These are phyloP conservation scores for Aphelenchoides besseyi DNA, from an alignment of 1,140 invertebrate species.

Conservation along the genomic window DNA sequence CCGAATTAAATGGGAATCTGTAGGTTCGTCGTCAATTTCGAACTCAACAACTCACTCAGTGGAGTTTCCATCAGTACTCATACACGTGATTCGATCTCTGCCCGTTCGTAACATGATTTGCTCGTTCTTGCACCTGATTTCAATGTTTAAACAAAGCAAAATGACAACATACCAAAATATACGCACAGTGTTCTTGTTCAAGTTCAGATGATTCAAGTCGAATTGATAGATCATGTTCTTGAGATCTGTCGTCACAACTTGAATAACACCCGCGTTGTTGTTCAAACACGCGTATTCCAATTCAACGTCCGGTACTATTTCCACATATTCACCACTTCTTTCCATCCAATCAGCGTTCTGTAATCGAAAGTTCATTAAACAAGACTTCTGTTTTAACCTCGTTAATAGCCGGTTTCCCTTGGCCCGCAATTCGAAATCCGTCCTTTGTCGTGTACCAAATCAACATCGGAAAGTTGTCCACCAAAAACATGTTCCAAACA, in stretches of 20 bases:
- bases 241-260: constrained; percentile 11
- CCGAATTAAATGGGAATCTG: constrained; percentile 9
- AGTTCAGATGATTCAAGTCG: background rate
- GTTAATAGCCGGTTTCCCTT: background rate
- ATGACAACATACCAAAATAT: background rate
- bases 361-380: background rate
- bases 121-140: constrained; percentile 15
- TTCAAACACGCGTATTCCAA: background rate
- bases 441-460: background rate
- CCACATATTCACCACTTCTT: background rate
- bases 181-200: constrained; percentile 12
- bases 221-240: background rate
- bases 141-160: background rate
- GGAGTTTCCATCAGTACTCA: background rate
- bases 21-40: background rate
- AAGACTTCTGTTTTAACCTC: constrained; percentile 1
- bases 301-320: background rate
- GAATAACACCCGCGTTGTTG: background rate
- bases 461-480: background rate
- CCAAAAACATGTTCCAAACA: constrained; percentile 9
- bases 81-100: background rate
- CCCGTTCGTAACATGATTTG: constrained; percentile 15
- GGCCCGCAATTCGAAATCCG: background rate
- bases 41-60: constrained; percentile 12
- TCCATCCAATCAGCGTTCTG: constrained; percentile 20